Conservation (phyloP, 2,888 invertebrate species). For the Amphipoea oculea region DNA sequence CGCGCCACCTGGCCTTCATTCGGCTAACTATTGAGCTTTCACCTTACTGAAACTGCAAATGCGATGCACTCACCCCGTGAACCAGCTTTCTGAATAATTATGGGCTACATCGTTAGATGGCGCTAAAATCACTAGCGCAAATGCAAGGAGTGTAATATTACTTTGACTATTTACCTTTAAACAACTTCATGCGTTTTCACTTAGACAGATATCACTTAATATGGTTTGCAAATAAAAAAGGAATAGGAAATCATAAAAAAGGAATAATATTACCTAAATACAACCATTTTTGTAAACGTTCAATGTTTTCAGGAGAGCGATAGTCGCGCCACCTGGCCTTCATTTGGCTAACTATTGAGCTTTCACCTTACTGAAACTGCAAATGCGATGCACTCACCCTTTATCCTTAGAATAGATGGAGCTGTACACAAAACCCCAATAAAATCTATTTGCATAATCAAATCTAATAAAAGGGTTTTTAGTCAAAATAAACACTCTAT, state of each 20-base stretch:
- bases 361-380: slow-evolving; percentile 14
- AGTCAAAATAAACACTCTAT: too few species aligned
- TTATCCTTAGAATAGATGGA: slow-evolving; percentile 3
- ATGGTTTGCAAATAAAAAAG: neutral
- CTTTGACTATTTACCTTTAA: neutral
- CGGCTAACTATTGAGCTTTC: slow-evolving; percentile 3
- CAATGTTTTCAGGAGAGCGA: neutral
- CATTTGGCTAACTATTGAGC: neutral
- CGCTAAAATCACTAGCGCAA: slow-evolving; percentile 10
- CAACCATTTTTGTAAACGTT: neutral
- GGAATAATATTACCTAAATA: neutral
- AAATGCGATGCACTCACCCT: slow-evolving; percentile 20
- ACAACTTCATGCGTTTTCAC: neutral
- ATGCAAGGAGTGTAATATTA: neutral
- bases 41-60: slow-evolving; percentile 14
- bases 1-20: slow-evolving; percentile 13
- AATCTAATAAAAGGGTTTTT: neutral
- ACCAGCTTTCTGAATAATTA: neutral
- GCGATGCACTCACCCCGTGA: slow-evolving; percentile 14
- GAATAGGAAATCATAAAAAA: neutral
- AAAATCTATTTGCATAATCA: neutral
- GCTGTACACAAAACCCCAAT: neutral
- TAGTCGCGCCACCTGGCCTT: slow-evolving; percentile 16
- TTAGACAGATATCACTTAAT: neutral
- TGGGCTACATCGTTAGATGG: slow-evolving; percentile 14